Percentiles rank a stretch among this genome's conserved stretches.
Conservation (phyloP, 2,113 vertebrate species). For the Xenopus laevis region DNA sequence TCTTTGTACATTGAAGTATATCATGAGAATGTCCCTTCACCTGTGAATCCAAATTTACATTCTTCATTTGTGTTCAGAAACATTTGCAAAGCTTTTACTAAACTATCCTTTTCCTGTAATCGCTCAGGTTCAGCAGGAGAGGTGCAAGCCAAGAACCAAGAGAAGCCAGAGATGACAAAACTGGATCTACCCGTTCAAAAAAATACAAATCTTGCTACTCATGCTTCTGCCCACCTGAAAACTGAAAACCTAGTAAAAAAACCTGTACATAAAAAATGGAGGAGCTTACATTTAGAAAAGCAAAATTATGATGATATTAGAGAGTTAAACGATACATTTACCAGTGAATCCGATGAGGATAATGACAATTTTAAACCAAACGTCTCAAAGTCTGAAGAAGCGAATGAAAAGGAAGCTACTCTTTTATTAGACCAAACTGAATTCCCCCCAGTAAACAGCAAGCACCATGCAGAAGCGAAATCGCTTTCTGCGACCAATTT, state of each 20-base stretch:
- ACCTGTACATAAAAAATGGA: constrained; percentile 46
- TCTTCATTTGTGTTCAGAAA: constrained; percentile 76
- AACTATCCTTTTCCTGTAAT: background rate
- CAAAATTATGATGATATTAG: constrained; percentile 32
- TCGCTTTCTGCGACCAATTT: constrained; percentile 49
- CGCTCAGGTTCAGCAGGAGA: constrained; percentile 56
- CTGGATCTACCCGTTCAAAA: constrained; percentile 34
- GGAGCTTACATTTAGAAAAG: constrained; percentile 21
- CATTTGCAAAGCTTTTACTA: too few relatives aligned
- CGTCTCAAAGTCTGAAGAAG: background rate
- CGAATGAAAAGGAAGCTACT: constrained; percentile 9
- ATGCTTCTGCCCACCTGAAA: constrained; percentile 47
- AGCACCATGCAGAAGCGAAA: background rate
- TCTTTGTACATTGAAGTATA: constrained; percentile 62
- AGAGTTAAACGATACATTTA: constrained; percentile 42
- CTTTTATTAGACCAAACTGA: constrained; percentile 41
- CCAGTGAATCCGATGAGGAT: constrained; percentile 35
- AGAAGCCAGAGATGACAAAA: constrained; percentile 49
- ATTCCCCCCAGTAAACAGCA: constrained; percentile 30
- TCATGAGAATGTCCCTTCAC: constrained; percentile 75
- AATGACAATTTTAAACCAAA: constrained; percentile 17
- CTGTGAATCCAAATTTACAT: constrained; percentile 72
- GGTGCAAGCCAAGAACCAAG: constrained; percentile 43
- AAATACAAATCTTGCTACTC: constrained; percentile 48
- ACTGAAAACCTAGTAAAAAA: background rate